phyloP scores from a whole-genome alignment of 1,140 invertebrate genomes.

The Sarcophaga peregrina region DNA sequence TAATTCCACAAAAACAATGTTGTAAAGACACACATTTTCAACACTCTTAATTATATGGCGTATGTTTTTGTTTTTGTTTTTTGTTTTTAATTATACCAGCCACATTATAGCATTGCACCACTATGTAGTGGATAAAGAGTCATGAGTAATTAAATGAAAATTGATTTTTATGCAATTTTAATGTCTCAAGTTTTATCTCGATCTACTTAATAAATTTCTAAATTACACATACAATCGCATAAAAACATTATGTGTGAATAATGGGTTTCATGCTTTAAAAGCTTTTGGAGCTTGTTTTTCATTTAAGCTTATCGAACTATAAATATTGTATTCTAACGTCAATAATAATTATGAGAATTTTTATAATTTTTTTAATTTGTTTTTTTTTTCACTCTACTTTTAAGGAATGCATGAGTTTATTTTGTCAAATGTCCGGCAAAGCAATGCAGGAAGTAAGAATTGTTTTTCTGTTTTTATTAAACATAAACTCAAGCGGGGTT shows the following conservation, averaged over 20 bases:
- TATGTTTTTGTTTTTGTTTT: no score
- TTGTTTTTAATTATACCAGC: no score
- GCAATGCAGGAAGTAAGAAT: neutral
- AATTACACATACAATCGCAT: neutral
- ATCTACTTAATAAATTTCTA: conserved; percentile 3
- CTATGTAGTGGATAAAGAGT: no score
- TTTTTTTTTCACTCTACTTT: neutral
- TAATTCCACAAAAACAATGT: no score
- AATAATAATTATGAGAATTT: neutral
- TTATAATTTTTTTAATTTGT: neutral
- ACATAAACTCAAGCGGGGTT: neutral
- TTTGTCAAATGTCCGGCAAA: neutral
- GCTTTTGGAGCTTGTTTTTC: neutral
- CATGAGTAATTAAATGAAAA: neutral
- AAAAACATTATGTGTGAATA: neutral
- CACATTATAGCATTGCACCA: no score
- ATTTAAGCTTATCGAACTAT: neutral
- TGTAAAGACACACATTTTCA: no score
- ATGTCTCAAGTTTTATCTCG: conserved; percentile 9
- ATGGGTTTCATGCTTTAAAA: neutral
- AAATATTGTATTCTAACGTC: neutral
- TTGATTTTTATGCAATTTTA: conserved; percentile 16
- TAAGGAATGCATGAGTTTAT: neutral
- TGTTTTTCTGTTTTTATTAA: neutral
- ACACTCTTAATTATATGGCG: no score